A percentile compares a stretch with the other conserved stretches of the same genome.
phyloP scores from a whole-genome alignment of 2,113 vertebrate species.

The Sisor rabdophorus region DNA sequence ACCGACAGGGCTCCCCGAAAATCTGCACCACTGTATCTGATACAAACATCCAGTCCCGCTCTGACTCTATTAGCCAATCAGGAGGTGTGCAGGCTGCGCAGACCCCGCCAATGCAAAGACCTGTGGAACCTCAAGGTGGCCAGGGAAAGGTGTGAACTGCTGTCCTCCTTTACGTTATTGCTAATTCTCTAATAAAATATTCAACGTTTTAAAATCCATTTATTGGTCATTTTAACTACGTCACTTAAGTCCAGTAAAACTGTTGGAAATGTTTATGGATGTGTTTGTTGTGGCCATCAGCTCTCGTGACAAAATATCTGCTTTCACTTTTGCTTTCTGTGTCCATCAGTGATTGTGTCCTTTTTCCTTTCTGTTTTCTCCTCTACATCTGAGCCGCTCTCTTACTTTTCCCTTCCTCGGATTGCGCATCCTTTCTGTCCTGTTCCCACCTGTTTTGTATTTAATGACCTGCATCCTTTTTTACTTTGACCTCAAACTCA shows the following conservation, averaged over 20 bases:
- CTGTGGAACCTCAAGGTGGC: slow-evolving; percentile 87
- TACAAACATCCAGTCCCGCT: slow-evolving; percentile 73
- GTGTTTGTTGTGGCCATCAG: not conserved
- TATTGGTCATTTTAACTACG: too few relatives aligned
- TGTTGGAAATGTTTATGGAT: not conserved
- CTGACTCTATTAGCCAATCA: slow-evolving; percentile 72
- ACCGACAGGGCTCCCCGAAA: slow-evolving; percentile 83
- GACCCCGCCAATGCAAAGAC: slow-evolving; percentile 90
- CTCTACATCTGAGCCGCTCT: slow-evolving; percentile 21
- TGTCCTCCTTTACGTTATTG: not conserved
- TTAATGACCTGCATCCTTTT: slow-evolving; percentile 1
- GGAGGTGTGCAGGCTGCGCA: slow-evolving; percentile 71
- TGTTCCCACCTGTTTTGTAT: not conserved
- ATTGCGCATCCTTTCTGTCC: not conserved
- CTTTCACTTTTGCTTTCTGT: slow-evolving; percentile 33
- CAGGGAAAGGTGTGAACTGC: slow-evolving; percentile 79
- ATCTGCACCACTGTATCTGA: slow-evolving; percentile 79
- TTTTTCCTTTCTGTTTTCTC: slow-evolving; percentile 44
- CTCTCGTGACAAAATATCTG: slow-evolving; percentile 25
- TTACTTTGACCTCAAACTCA: not conserved
- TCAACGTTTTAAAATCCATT: too few relatives aligned
- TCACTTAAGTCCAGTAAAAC: not conserved
- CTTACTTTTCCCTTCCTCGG: slow-evolving; percentile 14
- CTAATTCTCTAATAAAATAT: too few relatives aligned
- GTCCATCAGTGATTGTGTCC: slow-evolving; percentile 42